Evolutionary conservation across 2,888 invertebrate species (phyloP).

Genomic region (Drosophila differens): DNA sequence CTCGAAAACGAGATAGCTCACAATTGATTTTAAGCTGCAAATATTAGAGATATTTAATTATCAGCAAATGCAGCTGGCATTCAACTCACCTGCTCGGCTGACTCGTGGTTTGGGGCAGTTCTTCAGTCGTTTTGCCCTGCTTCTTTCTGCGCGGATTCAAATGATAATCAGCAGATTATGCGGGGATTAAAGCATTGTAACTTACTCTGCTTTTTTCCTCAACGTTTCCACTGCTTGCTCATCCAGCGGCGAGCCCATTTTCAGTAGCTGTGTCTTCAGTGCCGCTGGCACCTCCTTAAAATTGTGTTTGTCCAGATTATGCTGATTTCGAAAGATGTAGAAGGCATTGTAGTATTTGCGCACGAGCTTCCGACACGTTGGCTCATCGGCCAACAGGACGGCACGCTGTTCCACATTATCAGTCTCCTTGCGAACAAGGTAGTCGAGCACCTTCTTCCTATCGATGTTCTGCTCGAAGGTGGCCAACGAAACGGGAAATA

Average conservation of each 20-base stretch:
- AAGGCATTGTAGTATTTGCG: conserved; percentile 42
- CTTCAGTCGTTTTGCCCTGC: not conserved
- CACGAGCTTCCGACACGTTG: not conserved
- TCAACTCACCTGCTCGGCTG: not conserved
- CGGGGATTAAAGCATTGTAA: no score
- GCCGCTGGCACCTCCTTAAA: conserved; percentile 6
- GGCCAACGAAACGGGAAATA: conserved; percentile 52
- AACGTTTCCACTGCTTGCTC: conserved; percentile 15
- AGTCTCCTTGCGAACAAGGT: not conserved
- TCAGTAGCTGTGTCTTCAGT: conserved; percentile 7
- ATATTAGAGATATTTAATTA: not conserved
- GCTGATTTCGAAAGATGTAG: conserved; percentile 39
- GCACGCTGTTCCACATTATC: not conserved
- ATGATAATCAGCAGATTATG: not conserved
- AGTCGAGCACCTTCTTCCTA: not conserved
- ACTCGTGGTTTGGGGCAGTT: not conserved
- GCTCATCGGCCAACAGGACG: conserved; percentile 1
- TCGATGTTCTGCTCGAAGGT: conserved; percentile 40
- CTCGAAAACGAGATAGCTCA: conserved; percentile 44
- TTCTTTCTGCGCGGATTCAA: not conserved
- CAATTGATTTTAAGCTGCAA: conserved; percentile 30
- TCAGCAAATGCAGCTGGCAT: not conserved
- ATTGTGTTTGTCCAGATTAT: not conserved
- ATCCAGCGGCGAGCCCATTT: conserved; percentile 25
- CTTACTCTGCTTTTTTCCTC: conserved; percentile 2